Base-by-base conservation (phyloP, 2,888 invertebrate species). In the Beris chalybata region DNA sequence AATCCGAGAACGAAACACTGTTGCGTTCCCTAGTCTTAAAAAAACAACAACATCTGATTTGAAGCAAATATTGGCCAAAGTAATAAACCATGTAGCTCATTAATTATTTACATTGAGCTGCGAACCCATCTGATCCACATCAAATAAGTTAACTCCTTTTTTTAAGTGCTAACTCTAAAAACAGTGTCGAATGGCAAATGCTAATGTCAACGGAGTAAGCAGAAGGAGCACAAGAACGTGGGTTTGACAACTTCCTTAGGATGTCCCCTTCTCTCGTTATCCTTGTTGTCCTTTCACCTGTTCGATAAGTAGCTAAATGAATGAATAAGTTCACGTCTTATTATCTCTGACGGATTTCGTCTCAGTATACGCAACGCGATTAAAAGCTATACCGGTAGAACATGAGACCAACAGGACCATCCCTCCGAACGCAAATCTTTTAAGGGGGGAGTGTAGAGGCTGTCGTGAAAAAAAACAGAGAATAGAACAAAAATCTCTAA, bases 71-170 rank as follows among this genome's bases (percentile, higher is more conserved):
- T 50, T 61, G 32, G 48, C 32, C 38, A 61, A 61, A 61, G 61
- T 61, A 48, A 61, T 61, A 61, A 61, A 47, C 50, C 61, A 31
- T 61, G 61, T 61, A 32, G n/a, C 61, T 50, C 48, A 48, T 61
- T 61, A 61, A 61, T 61, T 61, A 61, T 61, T 61, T 50, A 61
- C 61, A 50, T 7, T 30, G 15, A 48, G 44, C 50, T 9, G 32
- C 15, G 13, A 61, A 31, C 38, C 38, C 61, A 48, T 61, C 48
- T 50, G 61, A 50, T 48, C 61, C 52, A 38, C 45, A 50, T 61
- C 61, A 61, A 5, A 15, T 47, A 48, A 22, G 59, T 30, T 48
- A 56, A 13, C 31, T 22, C 54, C 15, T 4, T 31, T 54, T 12
- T 54, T 54, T 38, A 38, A 38, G 38, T 38, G 38, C 38, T 2